Evolutionary conservation across 2,888 invertebrate genomes (phyloP).

Genomic region (Ectemnius continuus): DNA sequence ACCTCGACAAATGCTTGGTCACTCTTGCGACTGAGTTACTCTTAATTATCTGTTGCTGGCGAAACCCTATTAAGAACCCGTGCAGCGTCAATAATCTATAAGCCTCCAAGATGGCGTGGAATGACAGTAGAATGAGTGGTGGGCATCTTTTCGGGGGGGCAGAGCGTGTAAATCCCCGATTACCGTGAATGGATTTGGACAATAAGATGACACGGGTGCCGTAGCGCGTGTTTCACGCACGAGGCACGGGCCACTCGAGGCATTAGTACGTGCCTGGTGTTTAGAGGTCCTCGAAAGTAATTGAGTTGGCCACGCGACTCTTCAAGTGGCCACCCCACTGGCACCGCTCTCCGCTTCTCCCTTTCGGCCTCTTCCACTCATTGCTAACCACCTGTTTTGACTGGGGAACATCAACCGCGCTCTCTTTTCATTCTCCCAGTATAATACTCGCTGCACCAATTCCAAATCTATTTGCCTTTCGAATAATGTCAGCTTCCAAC

Average conservation of each 20-base stretch:
- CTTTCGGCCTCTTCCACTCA: conserved; percentile 60
- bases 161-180: conserved; percentile 16
- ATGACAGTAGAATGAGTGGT: too few species aligned
- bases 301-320: conserved; percentile 78
- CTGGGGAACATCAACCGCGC: conserved; percentile 41
- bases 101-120: too few species aligned
- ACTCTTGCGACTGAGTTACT: too few species aligned
- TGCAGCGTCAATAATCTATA: too few species aligned
- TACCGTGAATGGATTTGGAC: conserved; percentile 22
- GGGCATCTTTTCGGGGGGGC: too few species aligned
- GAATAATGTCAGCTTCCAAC: too few species aligned
- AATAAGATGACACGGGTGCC: conserved; percentile 49
- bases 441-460: too few species aligned
- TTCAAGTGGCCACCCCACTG: conserved; percentile 72
- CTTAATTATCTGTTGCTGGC: neutral
- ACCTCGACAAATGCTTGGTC: too few species aligned
- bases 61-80: neutral
- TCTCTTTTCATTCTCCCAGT: conserved; percentile 7
- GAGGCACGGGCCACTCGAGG: conserved; percentile 50
- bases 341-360: conserved; percentile 45
- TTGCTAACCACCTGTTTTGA: conserved; percentile 77
- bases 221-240: conserved; percentile 34
- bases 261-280: conserved; percentile 65
- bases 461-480: too few species aligned
- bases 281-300: conserved; percentile 74